Evolutionary conservation across 2,888 invertebrate species (phyloP).

Genomic region (Lasioglossum lativentre): DNA sequence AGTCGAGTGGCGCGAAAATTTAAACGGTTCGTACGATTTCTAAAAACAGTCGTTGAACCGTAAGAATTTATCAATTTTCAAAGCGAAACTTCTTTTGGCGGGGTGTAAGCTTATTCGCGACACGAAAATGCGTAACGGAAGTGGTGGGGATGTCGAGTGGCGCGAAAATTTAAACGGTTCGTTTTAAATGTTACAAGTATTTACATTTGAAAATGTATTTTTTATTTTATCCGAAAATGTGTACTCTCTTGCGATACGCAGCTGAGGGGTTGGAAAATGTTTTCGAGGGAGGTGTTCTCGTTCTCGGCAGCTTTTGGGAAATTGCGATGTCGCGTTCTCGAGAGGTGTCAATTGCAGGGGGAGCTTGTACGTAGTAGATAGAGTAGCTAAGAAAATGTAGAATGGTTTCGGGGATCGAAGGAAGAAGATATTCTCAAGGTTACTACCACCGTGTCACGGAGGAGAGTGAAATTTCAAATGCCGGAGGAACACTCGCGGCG

Average conservation of each 20-base stretch:
- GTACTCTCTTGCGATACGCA: too few relatives aligned
- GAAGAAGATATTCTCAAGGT: not conserved
- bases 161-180: too few relatives aligned
- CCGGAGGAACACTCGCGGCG: not conserved
- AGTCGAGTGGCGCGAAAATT: too few relatives aligned
- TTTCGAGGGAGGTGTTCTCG: not conserved
- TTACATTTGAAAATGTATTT: too few relatives aligned
- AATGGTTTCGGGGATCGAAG: not conserved
- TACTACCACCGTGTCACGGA: not conserved
- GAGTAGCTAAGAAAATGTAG: conserved; percentile 11
- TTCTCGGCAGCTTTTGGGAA: not conserved
- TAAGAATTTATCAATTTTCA: too few relatives aligned
- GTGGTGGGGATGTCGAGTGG: too few relatives aligned
- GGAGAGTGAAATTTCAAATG: not conserved
- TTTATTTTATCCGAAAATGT: not conserved
- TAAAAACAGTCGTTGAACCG: too few relatives aligned
- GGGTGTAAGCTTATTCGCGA: too few relatives aligned
- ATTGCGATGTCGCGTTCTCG: not conserved
- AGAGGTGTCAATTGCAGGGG: not conserved
- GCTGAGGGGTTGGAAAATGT: not conserved
- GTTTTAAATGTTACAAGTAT: too few relatives aligned
- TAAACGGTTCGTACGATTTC: too few relatives aligned
- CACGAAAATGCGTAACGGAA: too few relatives aligned
- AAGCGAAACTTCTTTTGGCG: too few relatives aligned
- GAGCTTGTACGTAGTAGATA: conserved; percentile 2